A percentile compares a stretch with the other conserved stretches of the same genome.
phyloP scores from a whole-genome alignment of 30 jellyfish, hydroid and myxozoan species.

The Chrysaora quinquecirrha region DNA sequence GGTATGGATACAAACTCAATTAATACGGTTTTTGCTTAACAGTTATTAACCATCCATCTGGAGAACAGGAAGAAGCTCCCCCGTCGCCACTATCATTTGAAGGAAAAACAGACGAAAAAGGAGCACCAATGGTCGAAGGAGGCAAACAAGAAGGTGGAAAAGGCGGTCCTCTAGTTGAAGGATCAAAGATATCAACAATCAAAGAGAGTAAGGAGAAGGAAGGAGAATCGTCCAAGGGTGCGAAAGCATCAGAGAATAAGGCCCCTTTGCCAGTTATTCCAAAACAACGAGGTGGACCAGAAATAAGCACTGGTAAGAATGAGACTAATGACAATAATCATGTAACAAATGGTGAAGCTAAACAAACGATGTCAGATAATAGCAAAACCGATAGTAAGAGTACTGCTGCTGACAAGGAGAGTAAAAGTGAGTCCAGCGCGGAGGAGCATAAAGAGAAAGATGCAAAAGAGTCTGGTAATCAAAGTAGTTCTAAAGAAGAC shows the following conservation, averaged over 20 bases:
- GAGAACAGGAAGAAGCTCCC: conserved; percentile 64
- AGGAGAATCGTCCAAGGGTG: conserved; percentile 72
- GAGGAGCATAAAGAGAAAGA: background rate
- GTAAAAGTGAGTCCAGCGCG: background rate
- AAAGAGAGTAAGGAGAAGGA: conserved; percentile 44
- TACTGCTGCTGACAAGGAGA: background rate
- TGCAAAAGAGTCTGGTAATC: background rate
- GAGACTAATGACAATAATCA: conserved; percentile 22
- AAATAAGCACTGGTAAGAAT: conserved; percentile 54
- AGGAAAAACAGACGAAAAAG: conserved; percentile 72
- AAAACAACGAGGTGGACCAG: conserved; percentile 90
- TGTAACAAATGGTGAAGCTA: background rate
- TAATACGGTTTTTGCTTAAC: background rate
- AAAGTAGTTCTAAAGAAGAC: background rate
- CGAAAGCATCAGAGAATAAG: conserved; percentile 44
- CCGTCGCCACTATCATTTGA: conserved; percentile 66
- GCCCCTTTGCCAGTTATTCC: conserved; percentile 75
- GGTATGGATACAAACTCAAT: background rate
- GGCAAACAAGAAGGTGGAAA: conserved; percentile 84
- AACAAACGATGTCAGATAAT: background rate
- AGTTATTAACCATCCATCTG: conserved; percentile 68
- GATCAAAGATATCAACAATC: conserved; percentile 47
- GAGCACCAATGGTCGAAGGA: conserved; percentile 70
- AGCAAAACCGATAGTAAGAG: background rate
- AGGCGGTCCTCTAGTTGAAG: conserved; percentile 84